Base-by-base conservation (phyloP, 2,888 invertebrate genomes). In the Ophion ellenae region DNA sequence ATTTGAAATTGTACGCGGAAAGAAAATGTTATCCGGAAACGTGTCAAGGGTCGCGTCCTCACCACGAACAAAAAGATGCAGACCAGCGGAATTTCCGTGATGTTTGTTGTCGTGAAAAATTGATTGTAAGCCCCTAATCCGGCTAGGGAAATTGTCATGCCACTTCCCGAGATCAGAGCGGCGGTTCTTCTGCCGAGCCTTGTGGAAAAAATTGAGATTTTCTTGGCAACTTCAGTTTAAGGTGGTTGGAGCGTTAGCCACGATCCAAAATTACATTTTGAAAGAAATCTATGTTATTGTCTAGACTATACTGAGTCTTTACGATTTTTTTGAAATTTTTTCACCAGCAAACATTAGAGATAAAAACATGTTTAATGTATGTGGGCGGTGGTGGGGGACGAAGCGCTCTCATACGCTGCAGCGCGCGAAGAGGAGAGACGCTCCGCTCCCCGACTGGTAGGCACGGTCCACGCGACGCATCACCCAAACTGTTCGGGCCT, bases 131-230 rank as follows among this genome's bases (percentile, higher is more conserved):
- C 89, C 14, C 94, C 94, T 20, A 96, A 90, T 24, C 91, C 89
- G 17, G 94, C 80, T 93, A 96, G 94, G 57, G 94, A 94, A 0
- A 95, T 47, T 0, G 94, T 91, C 94, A 95, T 95, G 0, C 95
- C 94, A 0, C 93, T 83, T 1, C 96, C 95, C 0, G 96, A 96
- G 53, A 95, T 87, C 4, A 96, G 91, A 0, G 96, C 94, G 9
- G 96, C 93, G 1, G 95, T 93, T 83, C 95, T 92, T 67, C 96
- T 92, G 1, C 96, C 96, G 36, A 94, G 94, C 63, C 93, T 93
- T 61, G 63, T 5, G 94, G 86, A 53, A 90, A 71, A 11, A 90
- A 17, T 4, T 57, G 5, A 17, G 17, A n/a, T 0, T 57, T 36
- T 3, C 40, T 40, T 40, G 1, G 7, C 9, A 40, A 7, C 7